Evolutionary conservation across 2,797 vertebrate genomes (phyloP), one percentile per base, ranked within the genome.

Genomic region (Sebastes goodei): DNA sequence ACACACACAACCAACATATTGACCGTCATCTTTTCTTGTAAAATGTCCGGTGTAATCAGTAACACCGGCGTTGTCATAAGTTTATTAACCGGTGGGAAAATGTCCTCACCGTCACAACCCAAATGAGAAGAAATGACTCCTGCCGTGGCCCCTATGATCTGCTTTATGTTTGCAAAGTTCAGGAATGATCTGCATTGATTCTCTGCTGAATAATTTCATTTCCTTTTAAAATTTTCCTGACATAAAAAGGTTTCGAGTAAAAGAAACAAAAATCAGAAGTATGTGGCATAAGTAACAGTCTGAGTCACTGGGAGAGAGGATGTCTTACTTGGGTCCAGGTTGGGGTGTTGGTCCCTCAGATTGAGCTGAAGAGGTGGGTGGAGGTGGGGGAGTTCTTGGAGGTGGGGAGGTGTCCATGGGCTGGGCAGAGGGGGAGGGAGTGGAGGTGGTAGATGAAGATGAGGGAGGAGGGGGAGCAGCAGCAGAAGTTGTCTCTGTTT

Each of bases 361-460:
- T 23, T 94, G 94, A 12, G 93, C 92, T 63, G 95, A 90, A 63
- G 94, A 89, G 5, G 95, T 81, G 23, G 95, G 86, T 3, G 93
- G 93, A 32, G 94, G 90, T 20, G 96, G 93, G 7, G 94, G 94
- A 17, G 94, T 94, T 53, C 91, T 90, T 53, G 94, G 86, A 63
- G 94, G 93, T 57, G 94, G 91, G 35, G 95, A 95, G 14, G 94
- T 95, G 85, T 96, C 95, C 95, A 95, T 95, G 42, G 95, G 93
- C 86, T 95, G 95, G 30, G 89, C 83, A 52, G 94, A 93, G 8
- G 94, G 93, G 62, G 95, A 95, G 1, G 95, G 93, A 62, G 95
- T 95, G 35, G 95, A 95, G 61, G 90, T 94, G 61, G 94, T 90
- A 20, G 94, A 94, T 0, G 93, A 94, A 23, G 95, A 90, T 4